A percentile compares a stretch with the other conserved stretches of the same genome.
Conservation (phyloP, 2,888 invertebrate species). For the Leptopterna dolabrata region DNA sequence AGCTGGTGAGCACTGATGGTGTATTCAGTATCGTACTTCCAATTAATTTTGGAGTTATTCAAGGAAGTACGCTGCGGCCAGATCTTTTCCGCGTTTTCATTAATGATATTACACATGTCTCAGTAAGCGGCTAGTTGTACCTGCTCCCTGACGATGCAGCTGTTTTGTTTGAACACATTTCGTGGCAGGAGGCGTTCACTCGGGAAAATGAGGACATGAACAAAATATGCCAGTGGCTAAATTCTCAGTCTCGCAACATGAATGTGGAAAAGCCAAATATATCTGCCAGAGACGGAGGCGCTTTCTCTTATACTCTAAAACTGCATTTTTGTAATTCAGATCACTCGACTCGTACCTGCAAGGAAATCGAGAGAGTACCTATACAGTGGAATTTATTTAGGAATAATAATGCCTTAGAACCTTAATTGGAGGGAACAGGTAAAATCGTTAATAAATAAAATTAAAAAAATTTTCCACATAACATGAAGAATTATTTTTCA, state of each 20-base stretch:
- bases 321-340: not conserved
- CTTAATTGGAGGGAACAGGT: not conserved
- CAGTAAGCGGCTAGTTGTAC: not conserved
- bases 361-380: not conserved
- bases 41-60: not conserved
- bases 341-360: not conserved
- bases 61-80: not conserved
- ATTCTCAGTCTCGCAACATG: conserved; percentile 3
- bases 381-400: not conserved
- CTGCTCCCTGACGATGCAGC: not conserved
- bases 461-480: not conserved
- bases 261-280: not conserved
- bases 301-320: not conserved
- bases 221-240: not conserved
- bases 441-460: not conserved
- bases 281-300: not conserved
- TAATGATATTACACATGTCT: no score
- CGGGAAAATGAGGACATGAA: not conserved
- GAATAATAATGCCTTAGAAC: not conserved
- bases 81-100: not conserved
- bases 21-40: not conserved
- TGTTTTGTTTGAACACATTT: not conserved
- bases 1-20: not conserved
- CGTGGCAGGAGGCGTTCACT: not conserved
- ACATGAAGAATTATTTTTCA: no score